Conservation (phyloP, 2,113 vertebrate species). For the Oxyruncus cristatus region DNA sequence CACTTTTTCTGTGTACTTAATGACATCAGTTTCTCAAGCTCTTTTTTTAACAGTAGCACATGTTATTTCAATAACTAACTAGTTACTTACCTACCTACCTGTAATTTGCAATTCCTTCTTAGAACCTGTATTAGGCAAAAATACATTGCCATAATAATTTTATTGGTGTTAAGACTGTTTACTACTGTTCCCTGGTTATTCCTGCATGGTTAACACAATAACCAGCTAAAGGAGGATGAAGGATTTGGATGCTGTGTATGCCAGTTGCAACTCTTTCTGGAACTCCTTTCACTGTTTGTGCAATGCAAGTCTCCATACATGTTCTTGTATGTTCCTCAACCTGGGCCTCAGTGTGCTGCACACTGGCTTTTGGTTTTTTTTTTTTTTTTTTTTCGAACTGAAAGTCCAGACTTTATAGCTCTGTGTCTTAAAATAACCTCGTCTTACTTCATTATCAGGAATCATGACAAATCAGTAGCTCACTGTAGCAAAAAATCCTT, state of each 20-base stretch:
- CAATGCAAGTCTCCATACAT: not conserved
- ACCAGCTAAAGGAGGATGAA: not conserved
- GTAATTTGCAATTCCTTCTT: not conserved
- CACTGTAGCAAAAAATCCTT: not conserved
- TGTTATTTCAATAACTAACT: not conserved
- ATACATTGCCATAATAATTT: not conserved
- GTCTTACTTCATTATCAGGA: not conserved
- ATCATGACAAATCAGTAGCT: not conserved
- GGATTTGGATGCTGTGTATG: not conserved
- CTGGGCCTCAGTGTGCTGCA: not conserved
- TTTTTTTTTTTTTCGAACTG: not conserved
- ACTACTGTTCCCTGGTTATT: not conserved
- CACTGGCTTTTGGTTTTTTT: not conserved
- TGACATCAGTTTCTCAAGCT: not conserved
- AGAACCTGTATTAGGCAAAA: not conserved
- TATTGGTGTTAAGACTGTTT: not conserved
- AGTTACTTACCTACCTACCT: not conserved
- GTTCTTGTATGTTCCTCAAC: not conserved
- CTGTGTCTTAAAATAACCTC: not conserved
- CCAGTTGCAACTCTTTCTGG: not conserved
- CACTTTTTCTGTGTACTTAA: not conserved
- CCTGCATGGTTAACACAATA: not conserved
- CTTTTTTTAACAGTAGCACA: not conserved
- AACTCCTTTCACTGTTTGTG: not conserved
- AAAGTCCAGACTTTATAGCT: rapidly evolving